Conservation (phyloP, 2,797 vertebrate species). For the Sebastes wilsoni region DNA sequence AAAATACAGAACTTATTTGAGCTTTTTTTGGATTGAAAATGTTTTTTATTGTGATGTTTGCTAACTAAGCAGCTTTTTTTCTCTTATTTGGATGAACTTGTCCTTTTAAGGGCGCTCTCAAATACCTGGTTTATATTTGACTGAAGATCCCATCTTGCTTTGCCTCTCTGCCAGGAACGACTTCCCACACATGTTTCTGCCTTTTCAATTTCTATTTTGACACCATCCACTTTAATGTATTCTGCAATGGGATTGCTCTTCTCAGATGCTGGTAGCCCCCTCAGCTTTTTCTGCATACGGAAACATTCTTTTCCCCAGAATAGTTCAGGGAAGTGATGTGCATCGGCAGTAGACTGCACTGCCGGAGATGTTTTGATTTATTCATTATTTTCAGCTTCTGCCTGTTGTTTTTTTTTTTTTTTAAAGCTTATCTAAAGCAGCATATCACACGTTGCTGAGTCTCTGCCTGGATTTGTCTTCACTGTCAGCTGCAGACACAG, state of each 20-base stretch:
- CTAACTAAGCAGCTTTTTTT: neutral
- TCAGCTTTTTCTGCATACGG: neutral
- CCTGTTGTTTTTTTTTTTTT: neutral
- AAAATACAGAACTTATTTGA: neutral
- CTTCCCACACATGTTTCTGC: constrained; percentile 38
- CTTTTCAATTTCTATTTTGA: constrained; percentile 24
- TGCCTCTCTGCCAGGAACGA: constrained; percentile 1
- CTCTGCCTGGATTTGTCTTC: neutral
- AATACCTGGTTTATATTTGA: constrained; percentile 1
- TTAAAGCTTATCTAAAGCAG: constrained; percentile 15
- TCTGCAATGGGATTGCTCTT: constrained; percentile 23
- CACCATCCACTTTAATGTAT: constrained; percentile 31
- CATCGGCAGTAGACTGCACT: constrained; percentile 2
- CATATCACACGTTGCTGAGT: constrained; percentile 26
- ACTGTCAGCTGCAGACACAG: constrained; percentile 11
- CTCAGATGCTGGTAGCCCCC: neutral
- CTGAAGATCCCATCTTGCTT: neutral
- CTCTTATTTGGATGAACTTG: neutral
- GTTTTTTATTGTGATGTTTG: neutral
- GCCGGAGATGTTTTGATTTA: constrained; percentile 26
- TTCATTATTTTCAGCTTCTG: constrained; percentile 31
- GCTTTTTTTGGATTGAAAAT: neutral
- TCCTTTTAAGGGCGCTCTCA: neutral
- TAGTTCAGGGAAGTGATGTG: constrained; percentile 26
- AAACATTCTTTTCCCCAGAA: neutral